Evolutionary conservation across 2,113 vertebrate genomes (phyloP).

Genomic region (Oryzias woworae): DNA sequence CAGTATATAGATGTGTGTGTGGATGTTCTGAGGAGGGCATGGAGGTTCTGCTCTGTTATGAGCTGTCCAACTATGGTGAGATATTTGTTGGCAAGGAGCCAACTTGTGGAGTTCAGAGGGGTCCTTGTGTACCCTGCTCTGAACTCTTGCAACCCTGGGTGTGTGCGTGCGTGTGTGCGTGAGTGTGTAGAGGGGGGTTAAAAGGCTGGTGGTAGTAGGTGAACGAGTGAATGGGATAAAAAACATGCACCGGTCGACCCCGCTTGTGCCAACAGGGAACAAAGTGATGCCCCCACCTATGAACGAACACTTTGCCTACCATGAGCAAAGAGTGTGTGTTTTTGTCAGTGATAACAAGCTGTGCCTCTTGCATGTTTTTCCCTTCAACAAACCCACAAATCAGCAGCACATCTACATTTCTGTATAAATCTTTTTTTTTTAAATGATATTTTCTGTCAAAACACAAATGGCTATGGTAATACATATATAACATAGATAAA

Average conservation of each 20-base stretch:
- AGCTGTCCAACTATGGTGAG: constrained; percentile 57
- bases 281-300: constrained; percentile 37
- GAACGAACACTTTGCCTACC: constrained; percentile 26
- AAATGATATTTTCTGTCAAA: not conserved
- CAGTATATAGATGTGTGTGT: constrained; percentile 6
- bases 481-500: not conserved
- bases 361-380: constrained; percentile 20
- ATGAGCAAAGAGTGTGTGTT: constrained; percentile 5
- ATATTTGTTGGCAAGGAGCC: constrained; percentile 60
- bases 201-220: constrained; percentile 47
- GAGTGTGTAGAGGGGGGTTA: constrained; percentile 26
- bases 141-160: constrained; percentile 63
- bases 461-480: not conserved
- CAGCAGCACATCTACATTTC: not conserved
- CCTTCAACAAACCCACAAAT: constrained; percentile 21
- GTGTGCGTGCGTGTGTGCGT: constrained; percentile 25
- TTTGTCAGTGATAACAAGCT: constrained; percentile 42
- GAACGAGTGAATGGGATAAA: constrained; percentile 66
- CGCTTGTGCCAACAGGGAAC: constrained; percentile 57
- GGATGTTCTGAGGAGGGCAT: constrained; percentile 39
- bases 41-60: constrained; percentile 50
- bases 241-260: constrained; percentile 71
- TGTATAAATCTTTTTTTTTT: constrained; percentile 12
- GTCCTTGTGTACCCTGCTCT: constrained; percentile 70
- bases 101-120: constrained; percentile 69